phyloP scores from a whole-genome alignment of 2,113 vertebrate species.

The Syrrhaptes paradoxus region DNA sequence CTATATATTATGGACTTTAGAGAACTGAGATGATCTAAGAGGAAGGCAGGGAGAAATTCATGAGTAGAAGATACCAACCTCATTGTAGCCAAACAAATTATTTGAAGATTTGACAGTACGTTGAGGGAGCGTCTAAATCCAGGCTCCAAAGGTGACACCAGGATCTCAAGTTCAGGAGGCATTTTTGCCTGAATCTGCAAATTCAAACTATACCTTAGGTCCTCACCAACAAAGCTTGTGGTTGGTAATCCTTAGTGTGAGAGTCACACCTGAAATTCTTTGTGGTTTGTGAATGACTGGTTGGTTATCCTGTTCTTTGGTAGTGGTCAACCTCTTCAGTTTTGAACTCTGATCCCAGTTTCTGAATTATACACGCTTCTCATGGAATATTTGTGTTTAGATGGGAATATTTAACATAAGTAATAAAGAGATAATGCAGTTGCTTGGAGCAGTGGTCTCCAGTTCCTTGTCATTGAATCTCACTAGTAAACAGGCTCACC shows the following conservation, averaged over 20 bases:
- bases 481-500: too few species aligned
- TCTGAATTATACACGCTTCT: background rate
- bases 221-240: background rate
- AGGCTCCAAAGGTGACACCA: background rate
- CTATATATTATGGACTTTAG: background rate
- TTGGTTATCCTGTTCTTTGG: background rate
- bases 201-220: background rate
- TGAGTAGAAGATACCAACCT: background rate
- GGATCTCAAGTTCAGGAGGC: background rate
- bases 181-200: background rate
- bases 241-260: background rate
- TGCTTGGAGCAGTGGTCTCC: background rate
- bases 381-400: background rate
- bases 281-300: background rate
- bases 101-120: background rate
- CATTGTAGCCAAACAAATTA: background rate
- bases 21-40: background rate
- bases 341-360: background rate
- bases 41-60: background rate
- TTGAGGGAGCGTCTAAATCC: background rate
- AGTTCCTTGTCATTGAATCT: background rate
- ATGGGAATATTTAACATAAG: background rate
- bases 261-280: background rate
- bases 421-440: background rate
- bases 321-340: background rate